These are phyloP conservation scores for Ctenoplectra terminalis DNA, from an alignment of 1,140 invertebrate species.

Conservation along the genomic window DNA sequence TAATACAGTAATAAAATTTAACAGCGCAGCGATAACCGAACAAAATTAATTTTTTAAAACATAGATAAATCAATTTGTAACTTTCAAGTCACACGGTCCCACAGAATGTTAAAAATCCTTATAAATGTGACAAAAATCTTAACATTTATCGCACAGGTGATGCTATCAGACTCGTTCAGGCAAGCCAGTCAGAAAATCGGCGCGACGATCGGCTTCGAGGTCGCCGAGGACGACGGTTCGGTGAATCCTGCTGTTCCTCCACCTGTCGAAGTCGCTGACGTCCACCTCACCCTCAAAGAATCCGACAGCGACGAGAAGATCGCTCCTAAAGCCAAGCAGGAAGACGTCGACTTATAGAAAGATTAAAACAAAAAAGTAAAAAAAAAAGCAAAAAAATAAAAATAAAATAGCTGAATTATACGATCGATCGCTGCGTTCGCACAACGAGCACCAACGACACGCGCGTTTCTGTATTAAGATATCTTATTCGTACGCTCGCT, in stretches of 20 bases:
- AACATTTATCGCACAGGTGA: constrained; percentile 82
- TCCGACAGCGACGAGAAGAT: constrained; percentile 65
- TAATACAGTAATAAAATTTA: too few relatives aligned
- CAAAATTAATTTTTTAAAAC: too few relatives aligned
- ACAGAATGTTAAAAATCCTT: too few relatives aligned
- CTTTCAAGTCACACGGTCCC: too few relatives aligned
- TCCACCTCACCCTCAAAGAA: constrained; percentile 68
- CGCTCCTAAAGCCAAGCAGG: constrained; percentile 76
- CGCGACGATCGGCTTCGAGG: constrained; percentile 91
- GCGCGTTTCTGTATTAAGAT: constrained; percentile 30
- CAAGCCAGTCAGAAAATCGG: constrained; percentile 93
- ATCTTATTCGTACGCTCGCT: constrained; percentile 28
- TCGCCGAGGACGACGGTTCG: constrained; percentile 87
- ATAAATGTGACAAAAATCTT: too few relatives aligned
- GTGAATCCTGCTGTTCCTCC: constrained; percentile 70
- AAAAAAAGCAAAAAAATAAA: background rate
- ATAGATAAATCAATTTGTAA: too few relatives aligned
- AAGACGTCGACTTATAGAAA: constrained; percentile 73
- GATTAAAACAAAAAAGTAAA: too few relatives aligned
- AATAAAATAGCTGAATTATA: background rate
- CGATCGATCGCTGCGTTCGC: constrained; percentile 19
- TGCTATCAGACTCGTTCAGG: constrained; percentile 91
- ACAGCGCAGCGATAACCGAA: too few relatives aligned
- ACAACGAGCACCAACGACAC: constrained; percentile 16
- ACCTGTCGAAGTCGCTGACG: constrained; percentile 74